Evolutionary conservation across 2,888 invertebrate species (phyloP).

Genomic region (Nasonia oneida): DNA sequence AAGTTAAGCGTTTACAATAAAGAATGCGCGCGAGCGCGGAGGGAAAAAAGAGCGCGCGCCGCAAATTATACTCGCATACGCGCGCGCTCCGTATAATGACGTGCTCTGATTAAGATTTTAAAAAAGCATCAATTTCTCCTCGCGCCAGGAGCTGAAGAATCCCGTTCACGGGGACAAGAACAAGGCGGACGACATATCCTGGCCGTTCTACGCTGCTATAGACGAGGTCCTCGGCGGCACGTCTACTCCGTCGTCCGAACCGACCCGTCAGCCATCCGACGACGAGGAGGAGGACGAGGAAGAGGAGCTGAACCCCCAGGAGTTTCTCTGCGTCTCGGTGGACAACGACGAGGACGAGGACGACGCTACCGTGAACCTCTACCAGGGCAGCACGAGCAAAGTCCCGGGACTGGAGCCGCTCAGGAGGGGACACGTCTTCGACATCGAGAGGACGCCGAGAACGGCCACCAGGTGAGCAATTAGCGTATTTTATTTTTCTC

Average conservation of each 20-base stretch:
- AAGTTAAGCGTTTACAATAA: slow-evolving; percentile 43
- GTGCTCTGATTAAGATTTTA: slow-evolving; percentile 5
- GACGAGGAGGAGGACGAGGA: slow-evolving; percentile 65
- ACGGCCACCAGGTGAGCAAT: slow-evolving; percentile 4
- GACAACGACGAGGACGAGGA: slow-evolving; percentile 43
- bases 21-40: neutral
- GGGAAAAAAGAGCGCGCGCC: slow-evolving; percentile 21
- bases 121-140: neutral
- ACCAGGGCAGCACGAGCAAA: neutral
- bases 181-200: slow-evolving; percentile 74
- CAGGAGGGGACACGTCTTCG: slow-evolving; percentile 21
- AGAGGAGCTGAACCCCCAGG: slow-evolving; percentile 71
- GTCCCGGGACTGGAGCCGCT: slow-evolving; percentile 19
- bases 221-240: slow-evolving; percentile 71
- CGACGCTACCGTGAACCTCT: slow-evolving; percentile 19
- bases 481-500: too few species aligned
- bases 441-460: slow-evolving; percentile 37
- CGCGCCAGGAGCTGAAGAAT: slow-evolving; percentile 71
- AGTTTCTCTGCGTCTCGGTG: slow-evolving; percentile 73
- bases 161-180: slow-evolving; percentile 74
- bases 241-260: neutral
- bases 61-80: slow-evolving; percentile 17
- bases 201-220: slow-evolving; percentile 74
- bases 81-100: slow-evolving; percentile 1
- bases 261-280: slow-evolving; percentile 15